Conservation (phyloP, 2,797 vertebrate genomes). For the Macrochelys suwanniensis region DNA sequence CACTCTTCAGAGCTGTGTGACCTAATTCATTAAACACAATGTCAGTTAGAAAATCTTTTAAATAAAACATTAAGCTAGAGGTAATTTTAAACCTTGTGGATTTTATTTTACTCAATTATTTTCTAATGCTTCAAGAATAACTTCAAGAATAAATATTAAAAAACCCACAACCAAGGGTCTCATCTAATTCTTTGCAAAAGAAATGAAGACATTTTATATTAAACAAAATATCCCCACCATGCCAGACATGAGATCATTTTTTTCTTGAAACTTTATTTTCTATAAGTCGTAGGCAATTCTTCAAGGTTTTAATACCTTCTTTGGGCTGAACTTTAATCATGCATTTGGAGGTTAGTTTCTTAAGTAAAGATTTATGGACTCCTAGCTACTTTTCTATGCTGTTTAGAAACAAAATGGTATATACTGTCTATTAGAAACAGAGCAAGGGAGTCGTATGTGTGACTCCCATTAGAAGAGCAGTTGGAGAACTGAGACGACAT, state of each 20-base stretch:
- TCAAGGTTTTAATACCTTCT: conserved; percentile 59
- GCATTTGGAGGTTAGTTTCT: background rate
- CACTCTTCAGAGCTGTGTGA: conserved; percentile 55
- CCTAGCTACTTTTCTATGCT: background rate
- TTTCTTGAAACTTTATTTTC: conserved; percentile 62
- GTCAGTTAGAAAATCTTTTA: conserved; percentile 75
- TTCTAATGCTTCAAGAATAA: conserved; percentile 66
- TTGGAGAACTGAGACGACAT: background rate
- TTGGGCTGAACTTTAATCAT: background rate
- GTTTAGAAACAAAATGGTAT: background rate
- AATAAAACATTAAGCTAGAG: conserved; percentile 78
- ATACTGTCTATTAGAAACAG: background rate
- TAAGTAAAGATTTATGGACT: background rate
- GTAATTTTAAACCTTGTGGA: conserved; percentile 77
- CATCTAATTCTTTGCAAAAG: conserved; percentile 62
- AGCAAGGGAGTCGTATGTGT: background rate
- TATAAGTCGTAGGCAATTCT: conserved; percentile 40
- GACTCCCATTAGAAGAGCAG: background rate
- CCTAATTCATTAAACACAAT: conserved; percentile 73
- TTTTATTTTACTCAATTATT: conserved; percentile 79
- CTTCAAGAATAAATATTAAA: conserved; percentile 74
- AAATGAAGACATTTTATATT: conserved; percentile 59
- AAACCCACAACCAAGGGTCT: conserved; percentile 46
- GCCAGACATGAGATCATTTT: background rate
- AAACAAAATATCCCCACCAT: conserved; percentile 54